Evolutionary conservation across 2,888 invertebrate species (phyloP).

Genomic region (Quadroppia sp.): DNA sequence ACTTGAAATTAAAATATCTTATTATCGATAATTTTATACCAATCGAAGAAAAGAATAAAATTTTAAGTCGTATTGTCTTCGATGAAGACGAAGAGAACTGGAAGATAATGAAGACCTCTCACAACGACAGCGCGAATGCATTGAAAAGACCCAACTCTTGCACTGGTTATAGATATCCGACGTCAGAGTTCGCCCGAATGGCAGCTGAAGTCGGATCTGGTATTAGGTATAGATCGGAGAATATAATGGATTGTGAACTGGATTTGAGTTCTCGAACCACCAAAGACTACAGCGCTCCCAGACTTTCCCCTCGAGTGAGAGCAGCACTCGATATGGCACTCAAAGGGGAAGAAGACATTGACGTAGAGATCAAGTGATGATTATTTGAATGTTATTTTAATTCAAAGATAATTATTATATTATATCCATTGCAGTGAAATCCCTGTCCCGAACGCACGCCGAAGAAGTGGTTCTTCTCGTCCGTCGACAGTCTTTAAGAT

Average conservation of each 20-base stretch:
- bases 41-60: constrained; percentile 68
- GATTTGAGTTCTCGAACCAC: constrained; percentile 73
- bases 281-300: constrained; percentile 67
- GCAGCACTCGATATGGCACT: constrained; percentile 63
- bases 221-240: constrained; percentile 59
- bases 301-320: constrained; percentile 66
- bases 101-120: constrained; percentile 50
- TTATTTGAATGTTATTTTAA: neutral
- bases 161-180: constrained; percentile 62
- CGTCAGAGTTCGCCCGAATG: constrained; percentile 60
- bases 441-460: neutral
- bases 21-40: constrained; percentile 54
- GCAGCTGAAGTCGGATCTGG: constrained; percentile 56
- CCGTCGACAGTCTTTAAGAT: constrained; percentile 27
- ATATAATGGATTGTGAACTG: constrained; percentile 68
- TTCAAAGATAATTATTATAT: neutral
- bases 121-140: neutral
- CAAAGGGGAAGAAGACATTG: constrained; percentile 57
- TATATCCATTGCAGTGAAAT: constrained; percentile 10
- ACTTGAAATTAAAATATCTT: constrained; percentile 75
- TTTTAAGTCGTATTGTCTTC: constrained; percentile 68
- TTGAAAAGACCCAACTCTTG: constrained; percentile 63
- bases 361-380: constrained; percentile 39
- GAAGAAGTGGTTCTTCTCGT: neutral
- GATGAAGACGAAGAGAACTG: constrained; percentile 79